phyloP scores from a whole-genome alignment of 2,113 vertebrate species.

The Neolamprologus sp. region DNA sequence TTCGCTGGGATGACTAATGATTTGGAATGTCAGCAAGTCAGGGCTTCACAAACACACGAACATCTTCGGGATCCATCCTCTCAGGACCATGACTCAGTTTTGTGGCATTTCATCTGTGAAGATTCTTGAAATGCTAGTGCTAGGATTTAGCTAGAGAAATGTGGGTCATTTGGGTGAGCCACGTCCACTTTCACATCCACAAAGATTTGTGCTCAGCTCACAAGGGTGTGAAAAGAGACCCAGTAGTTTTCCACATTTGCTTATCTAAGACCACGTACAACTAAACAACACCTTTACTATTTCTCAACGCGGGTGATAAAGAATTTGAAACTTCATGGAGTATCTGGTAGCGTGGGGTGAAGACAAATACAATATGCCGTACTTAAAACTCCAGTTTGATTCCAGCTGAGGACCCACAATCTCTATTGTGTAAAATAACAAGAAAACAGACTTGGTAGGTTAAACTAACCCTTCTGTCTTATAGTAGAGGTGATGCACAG shows the following conservation, averaged over 20 bases:
- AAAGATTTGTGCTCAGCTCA: neutral
- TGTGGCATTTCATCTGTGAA: neutral
- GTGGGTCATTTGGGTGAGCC: neutral
- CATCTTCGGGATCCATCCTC: neutral
- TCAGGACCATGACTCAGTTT: neutral
- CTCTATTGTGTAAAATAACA: neutral
- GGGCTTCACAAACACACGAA: neutral
- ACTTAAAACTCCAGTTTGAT: neutral
- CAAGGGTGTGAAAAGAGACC: neutral
- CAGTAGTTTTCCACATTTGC: slow-evolving; percentile 38
- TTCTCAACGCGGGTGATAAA: neutral
- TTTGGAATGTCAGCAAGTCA: neutral
- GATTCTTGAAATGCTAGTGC: neutral
- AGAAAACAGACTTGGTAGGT: neutral
- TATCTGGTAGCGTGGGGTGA: neutral
- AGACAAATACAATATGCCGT: neutral
- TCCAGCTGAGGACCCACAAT: neutral
- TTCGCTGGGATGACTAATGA: neutral
- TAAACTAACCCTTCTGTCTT: slow-evolving; percentile 74
- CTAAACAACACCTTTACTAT: neutral
- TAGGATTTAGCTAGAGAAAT: neutral
- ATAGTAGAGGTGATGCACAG: slow-evolving; percentile 79
- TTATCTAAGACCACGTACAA: neutral
- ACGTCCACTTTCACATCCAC: neutral
- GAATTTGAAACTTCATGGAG: neutral